These are phyloP conservation scores for Oreocharis arfaki DNA, from an alignment of 2,113 vertebrate genomes.

Conservation along the genomic window DNA sequence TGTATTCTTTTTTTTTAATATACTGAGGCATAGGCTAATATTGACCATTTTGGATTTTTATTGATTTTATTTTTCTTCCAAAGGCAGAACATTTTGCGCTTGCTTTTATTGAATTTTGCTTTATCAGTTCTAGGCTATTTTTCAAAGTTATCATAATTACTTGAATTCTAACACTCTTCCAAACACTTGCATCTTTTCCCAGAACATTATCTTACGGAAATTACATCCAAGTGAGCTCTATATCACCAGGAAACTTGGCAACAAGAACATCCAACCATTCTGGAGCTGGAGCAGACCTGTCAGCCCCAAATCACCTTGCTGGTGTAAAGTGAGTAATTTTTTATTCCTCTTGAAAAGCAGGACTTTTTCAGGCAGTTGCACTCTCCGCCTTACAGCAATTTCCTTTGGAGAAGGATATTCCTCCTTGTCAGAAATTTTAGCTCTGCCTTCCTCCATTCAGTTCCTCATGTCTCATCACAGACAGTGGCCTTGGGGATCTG, in stretches of 20 bases:
- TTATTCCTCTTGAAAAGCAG: background rate
- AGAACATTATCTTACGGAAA: background rate
- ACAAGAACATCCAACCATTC: background rate
- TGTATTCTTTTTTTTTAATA: background rate
- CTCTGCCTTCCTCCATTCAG: background rate
- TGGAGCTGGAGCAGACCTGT: background rate
- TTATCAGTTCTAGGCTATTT: background rate
- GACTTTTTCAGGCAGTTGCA: background rate
- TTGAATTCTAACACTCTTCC: background rate
- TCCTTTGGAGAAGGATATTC: background rate
- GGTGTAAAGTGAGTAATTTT: background rate
- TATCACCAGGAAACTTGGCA: background rate
- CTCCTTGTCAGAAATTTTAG: background rate
- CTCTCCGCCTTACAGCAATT: background rate
- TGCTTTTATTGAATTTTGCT: background rate
- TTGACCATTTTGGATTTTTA: background rate
- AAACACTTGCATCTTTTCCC: background rate
- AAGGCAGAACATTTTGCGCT: background rate
- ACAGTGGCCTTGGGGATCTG: background rate
- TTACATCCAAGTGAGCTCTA: background rate
- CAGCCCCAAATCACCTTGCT: background rate
- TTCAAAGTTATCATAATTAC: background rate
- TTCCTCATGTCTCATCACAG: background rate
- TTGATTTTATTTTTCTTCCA: background rate
- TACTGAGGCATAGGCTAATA: background rate